Conservation (phyloP, 2,888 invertebrate species). For the Netelia fuscicornis region DNA sequence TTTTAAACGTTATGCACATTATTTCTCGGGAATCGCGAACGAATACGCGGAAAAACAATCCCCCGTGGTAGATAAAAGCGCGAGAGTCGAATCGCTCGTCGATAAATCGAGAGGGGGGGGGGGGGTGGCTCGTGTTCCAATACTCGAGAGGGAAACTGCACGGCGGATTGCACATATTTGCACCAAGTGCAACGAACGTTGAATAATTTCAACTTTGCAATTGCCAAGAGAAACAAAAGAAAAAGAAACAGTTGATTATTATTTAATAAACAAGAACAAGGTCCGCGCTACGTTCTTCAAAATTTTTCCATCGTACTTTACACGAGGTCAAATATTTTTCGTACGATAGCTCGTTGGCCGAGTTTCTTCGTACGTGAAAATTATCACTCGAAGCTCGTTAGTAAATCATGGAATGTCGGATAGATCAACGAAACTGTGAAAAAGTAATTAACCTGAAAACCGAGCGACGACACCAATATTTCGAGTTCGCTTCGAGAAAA, state of each 20-base stretch:
- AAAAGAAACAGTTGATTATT: neutral
- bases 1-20: constrained; percentile 18
- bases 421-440: constrained; percentile 1
- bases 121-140: constrained; percentile 6
- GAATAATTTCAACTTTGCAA: constrained; percentile 19
- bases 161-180: neutral
- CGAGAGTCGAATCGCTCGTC: constrained; percentile 20
- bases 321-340: neutral
- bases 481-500: neutral
- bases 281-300: neutral
- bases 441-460: constrained; percentile 31
- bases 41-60: constrained; percentile 38
- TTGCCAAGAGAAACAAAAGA: neutral
- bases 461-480: neutral
- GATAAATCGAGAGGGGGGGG: constrained; percentile 35
- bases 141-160: neutral
- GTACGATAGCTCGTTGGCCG: neutral
- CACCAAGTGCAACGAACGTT: constrained; percentile 34
- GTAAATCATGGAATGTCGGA: constrained; percentile 14
- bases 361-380: neutral
- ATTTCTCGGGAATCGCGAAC: constrained; percentile 40
- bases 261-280: neutral
- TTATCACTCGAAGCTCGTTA: constrained; percentile 8
- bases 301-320: neutral
- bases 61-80: constrained; percentile 21